These are phyloP conservation scores for Thysanoteuthis rhombus DNA, from an alignment of 2,888 invertebrate species.

Conservation along the genomic window DNA sequence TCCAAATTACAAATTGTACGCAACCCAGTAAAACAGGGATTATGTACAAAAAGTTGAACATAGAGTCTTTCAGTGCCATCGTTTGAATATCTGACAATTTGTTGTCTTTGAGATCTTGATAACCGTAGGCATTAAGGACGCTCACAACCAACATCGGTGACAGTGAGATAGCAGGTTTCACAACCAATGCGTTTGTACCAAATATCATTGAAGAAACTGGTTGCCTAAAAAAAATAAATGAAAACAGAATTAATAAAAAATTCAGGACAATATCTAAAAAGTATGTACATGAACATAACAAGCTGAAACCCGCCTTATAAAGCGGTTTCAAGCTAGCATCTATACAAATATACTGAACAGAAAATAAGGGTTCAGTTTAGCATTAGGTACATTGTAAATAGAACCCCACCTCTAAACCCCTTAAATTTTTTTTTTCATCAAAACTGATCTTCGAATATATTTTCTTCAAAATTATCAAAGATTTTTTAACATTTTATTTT, in stretches of 20 bases:
- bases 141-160: slow-evolving; percentile 62
- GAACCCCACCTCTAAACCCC: too few species aligned
- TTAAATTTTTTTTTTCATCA: too few species aligned
- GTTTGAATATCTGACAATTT: slow-evolving; percentile 34
- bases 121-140: slow-evolving; percentile 60
- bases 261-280: background rate
- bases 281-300: background rate
- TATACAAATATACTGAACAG: too few species aligned
- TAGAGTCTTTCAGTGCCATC: slow-evolving; percentile 44
- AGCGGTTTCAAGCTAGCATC: too few species aligned
- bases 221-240: slow-evolving; percentile 52
- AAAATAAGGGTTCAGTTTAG: too few species aligned
- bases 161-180: slow-evolving; percentile 64
- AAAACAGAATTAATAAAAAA: background rate
- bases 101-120: slow-evolving; percentile 46
- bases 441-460: too few species aligned
- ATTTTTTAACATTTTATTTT: too few species aligned
- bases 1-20: slow-evolving; percentile 55
- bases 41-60: slow-evolving; percentile 54
- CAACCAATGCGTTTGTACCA: slow-evolving; percentile 63
- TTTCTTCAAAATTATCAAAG: too few species aligned
- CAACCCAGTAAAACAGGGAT: slow-evolving; percentile 51
- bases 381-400: too few species aligned
- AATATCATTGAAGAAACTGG: slow-evolving; percentile 64
- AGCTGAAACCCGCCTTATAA: too few species aligned